phyloP scores from a whole-genome alignment of 35 echinoderm and acorn worm species.

The Hemicentrotus pulcherrimus region DNA sequence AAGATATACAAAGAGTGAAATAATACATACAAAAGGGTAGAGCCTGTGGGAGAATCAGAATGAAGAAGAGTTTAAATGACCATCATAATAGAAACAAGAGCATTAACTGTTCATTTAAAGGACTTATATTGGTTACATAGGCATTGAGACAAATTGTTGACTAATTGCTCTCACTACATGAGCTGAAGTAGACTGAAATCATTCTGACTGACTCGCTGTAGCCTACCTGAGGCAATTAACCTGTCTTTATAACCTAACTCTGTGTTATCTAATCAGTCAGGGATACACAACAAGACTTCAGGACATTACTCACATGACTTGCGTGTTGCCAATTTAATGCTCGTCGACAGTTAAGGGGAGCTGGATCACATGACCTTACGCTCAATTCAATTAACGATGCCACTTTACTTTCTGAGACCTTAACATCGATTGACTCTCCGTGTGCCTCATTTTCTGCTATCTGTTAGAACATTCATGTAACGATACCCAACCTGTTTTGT shows the following conservation, averaged over 20 bases:
- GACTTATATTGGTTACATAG: background rate
- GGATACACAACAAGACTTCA: background rate
- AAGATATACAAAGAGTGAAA: too few relatives aligned
- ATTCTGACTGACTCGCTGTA: background rate
- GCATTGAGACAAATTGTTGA: background rate
- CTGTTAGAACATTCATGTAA: background rate
- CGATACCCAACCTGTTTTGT: background rate
- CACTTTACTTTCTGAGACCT: background rate
- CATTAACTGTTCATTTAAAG: background rate
- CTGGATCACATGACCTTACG: background rate
- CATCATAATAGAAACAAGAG: too few relatives aligned
- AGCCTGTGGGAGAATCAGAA: too few relatives aligned
- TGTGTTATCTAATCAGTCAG: background rate
- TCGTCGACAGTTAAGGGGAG: background rate
- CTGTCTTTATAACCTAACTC: background rate
- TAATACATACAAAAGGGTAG: too few relatives aligned
- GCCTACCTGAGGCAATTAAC: background rate
- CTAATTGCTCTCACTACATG: background rate
- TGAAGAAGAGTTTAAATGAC: too few relatives aligned
- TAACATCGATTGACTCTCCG: background rate
- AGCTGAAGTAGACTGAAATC: background rate
- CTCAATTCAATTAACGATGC: background rate
- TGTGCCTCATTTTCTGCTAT: background rate
- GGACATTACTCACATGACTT: slow-evolving; percentile 10
- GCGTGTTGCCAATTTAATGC: background rate